Base-by-base conservation (phyloP, 37 sponge, comb jelly and placozoan species). In the Ianthella basta region DNA sequence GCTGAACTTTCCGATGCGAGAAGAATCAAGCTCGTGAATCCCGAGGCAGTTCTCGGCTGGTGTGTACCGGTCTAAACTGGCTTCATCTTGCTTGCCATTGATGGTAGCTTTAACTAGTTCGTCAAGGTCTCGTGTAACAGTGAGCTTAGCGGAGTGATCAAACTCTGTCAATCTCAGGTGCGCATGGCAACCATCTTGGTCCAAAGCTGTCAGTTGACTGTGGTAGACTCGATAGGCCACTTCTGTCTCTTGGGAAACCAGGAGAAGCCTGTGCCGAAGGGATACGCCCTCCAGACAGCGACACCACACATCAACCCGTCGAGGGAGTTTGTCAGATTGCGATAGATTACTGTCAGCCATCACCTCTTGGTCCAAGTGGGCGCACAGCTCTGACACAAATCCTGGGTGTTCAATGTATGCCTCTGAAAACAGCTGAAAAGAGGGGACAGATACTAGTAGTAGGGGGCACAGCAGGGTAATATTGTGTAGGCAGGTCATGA, bases 121-220 rank as follows among this genome's bases (percentile, higher is more conserved):
- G 34, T 88, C 83, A 14, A 92, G 80, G 44, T 66, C 75, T 30
- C 83, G 82, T 60, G 72, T 57, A 19, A 78, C 59, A 18, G 86
- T 60, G 0, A 86, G 60, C 38, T 82, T 77, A 19, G 80, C 37
- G 4, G 80, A 79, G 50, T 63, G 82, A 82, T 88, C 86, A 59
- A 92, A 88, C 44, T 83, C 83, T 32, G 86, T 86, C 55, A 55
- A 83, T 16, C 92, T 60, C 23, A 92, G 73, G 70, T 86, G 80
- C 79, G 92, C 83, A 55, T 92, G 92, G 36, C 79, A 88, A 23
- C 72, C 61, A 40, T 92, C 92, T 25, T 41, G 54, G 16, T 88
- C 83, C 24, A 92, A 67, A 16, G 33, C 19, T 0, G 1, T 20
- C 27, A 88, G 72, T 74, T 92, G 92, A 0, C 61, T 40, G 74